These are phyloP conservation scores for Halcyon badia DNA, from an alignment of 2,797 vertebrate genomes.

Conservation along the genomic window DNA sequence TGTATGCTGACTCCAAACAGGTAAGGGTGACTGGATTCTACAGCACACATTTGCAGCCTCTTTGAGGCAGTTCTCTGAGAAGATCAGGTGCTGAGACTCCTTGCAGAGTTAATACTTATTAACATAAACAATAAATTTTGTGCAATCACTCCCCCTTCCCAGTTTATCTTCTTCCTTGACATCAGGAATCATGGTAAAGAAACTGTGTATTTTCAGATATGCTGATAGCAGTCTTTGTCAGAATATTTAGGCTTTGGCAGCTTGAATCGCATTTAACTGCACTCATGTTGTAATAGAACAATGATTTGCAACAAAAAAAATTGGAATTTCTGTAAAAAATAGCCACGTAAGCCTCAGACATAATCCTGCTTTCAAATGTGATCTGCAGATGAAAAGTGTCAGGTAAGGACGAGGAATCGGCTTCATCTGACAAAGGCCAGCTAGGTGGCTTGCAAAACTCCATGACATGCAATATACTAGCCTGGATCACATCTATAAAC, in stretches of 20 bases:
- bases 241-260: background rate
- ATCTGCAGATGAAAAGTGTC: background rate
- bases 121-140: background rate
- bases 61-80: background rate
- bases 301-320: background rate
- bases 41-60: background rate
- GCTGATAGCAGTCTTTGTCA: background rate
- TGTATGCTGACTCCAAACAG: background rate
- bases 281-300: background rate
- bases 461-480: rapidly evolving
- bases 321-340: background rate
- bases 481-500: background rate
- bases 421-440: background rate
- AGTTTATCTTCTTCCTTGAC: background rate
- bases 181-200: background rate
- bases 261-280: background rate
- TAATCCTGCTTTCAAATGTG: background rate
- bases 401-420: background rate
- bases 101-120: background rate
- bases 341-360: background rate
- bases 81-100: background rate
- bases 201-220: background rate
- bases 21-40: background rate
- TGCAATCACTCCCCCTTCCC: background rate
- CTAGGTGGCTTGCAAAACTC: background rate